A percentile compares a stretch with the other conserved stretches of the same genome.
Evolutionary conservation across 2,113 vertebrate genomes (phyloP).

Genomic region (Globicephala melas): DNA sequence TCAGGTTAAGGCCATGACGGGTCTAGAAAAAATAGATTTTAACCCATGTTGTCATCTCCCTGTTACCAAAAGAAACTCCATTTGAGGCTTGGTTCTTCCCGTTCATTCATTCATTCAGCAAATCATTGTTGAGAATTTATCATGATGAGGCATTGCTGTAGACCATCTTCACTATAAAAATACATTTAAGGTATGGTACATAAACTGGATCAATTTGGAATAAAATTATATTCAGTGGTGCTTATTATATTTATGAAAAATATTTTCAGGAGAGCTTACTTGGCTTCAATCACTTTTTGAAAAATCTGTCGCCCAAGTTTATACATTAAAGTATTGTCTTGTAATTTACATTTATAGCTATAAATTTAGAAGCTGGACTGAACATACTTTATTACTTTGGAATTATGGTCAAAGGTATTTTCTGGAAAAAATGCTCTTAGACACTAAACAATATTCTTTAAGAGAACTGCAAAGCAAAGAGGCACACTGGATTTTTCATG

Average conservation of each 20-base stretch:
- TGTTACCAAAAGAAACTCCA: background rate
- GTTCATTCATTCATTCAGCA: background rate
- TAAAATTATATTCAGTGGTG: conserved; percentile 22
- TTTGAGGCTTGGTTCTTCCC: background rate
- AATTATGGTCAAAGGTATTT: background rate
- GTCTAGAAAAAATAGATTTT: background rate
- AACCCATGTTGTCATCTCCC: background rate
- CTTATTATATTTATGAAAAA: conserved; percentile 33
- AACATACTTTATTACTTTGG: background rate
- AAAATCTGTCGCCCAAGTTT: background rate
- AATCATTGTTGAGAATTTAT: background rate
- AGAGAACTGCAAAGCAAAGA: background rate
- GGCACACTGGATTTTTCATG: background rate
- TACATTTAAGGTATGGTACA: background rate
- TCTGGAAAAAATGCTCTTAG: background rate
- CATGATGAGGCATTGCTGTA: background rate
- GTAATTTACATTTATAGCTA: background rate
- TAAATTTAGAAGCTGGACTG: background rate
- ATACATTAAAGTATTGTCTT: background rate
- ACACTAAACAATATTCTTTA: background rate
- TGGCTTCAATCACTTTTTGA: background rate
- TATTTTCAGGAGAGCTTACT: conserved; percentile 37
- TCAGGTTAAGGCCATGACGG: background rate
- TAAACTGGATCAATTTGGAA: conserved; percentile 42
- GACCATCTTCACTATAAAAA: background rate